Evolutionary conservation across 37 sponge, comb jelly and placozoan species (phyloP), one percentile per base, ranked within the genome.

Genomic region (Oscarella lobularis): DNA sequence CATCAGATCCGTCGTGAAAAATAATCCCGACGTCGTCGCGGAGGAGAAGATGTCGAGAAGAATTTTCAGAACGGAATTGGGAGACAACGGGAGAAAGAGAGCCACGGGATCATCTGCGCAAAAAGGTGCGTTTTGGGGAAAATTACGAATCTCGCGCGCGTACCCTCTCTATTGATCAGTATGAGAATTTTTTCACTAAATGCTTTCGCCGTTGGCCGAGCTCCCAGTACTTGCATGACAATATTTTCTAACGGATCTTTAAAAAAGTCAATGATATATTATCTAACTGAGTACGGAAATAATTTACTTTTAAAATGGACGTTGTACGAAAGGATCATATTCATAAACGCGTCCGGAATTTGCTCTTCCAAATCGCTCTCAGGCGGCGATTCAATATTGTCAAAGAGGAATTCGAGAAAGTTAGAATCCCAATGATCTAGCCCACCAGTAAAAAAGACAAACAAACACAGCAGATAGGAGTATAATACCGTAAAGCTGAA

Each of bases 131-230:
- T 48, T 27, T 48, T 48, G 20, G 9, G 20, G 20, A 27, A 48
- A 27, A 48, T 48, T 48, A 20, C 9, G 3, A 3, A 34, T 39
- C 38, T 38, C 73, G 2, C 3, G 31, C 6, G 30, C 77, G 41
- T 30, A 88, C 88, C 88, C 79, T 76, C 91, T 77, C 91, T 81
- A 78, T 91, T 91, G 71, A 91, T 76, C 30, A 91, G 74, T 33
- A 84, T 73, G 83, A 91, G 84, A 66, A 91, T 77, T 71, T 91
- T 91, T 80, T 91, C 91, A 66, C 91, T 79, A 72, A 91, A 87
- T 32, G 35, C 55, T 30, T 80, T 79, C 0, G 79, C 78, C 39
- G 87, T 84, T 2, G 79, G 74, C 3, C 41, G 38, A 60, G 39
- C 66, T 74, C 54, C 74, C 29, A 91, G 77, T 2, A 78, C 85